phyloP scores from a whole-genome alignment of 2,888 invertebrate species.

The Mesochorus sp. region DNA sequence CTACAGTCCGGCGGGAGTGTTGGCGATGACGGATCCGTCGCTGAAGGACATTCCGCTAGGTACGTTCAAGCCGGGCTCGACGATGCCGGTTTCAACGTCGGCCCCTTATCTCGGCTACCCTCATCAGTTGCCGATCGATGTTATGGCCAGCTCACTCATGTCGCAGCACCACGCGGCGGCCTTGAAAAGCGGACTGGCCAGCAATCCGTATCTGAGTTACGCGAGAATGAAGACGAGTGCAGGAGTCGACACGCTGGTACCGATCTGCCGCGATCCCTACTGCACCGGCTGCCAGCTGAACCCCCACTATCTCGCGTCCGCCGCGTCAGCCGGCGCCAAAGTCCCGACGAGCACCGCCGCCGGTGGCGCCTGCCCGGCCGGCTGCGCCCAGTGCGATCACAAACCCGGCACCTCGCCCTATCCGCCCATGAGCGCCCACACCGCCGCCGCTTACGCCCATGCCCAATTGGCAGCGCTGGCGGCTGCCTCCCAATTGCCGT shows the following conservation, averaged over 20 bases:
- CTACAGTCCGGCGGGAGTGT: constrained; percentile 83
- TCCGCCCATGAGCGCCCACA: constrained; percentile 82
- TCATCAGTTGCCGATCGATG: constrained; percentile 88
- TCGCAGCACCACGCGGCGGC: constrained; percentile 89
- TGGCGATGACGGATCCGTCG: constrained; percentile 86
- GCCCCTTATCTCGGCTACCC: constrained; percentile 86
- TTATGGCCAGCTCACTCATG: constrained; percentile 90
- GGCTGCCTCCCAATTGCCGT: constrained; percentile 92
- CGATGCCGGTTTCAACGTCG: constrained; percentile 82
- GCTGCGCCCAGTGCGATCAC: constrained; percentile 95
- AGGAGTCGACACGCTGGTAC: constrained; percentile 87
- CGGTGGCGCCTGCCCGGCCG: constrained; percentile 91
- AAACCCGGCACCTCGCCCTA: constrained; percentile 82
- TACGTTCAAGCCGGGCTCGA: constrained; percentile 85
- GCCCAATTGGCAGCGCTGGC: constrained; percentile 91
- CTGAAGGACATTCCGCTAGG: constrained; percentile 87
- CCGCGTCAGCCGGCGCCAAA: constrained; percentile 85
- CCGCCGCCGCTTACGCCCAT: constrained; percentile 90
- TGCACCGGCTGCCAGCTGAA: constrained; percentile 95
- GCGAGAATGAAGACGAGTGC: constrained; percentile 91
- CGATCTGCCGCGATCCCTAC: constrained; percentile 94
- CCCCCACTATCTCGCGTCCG: constrained; percentile 87
- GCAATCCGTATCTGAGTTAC: constrained; percentile 93
- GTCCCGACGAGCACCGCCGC: constrained; percentile 89
- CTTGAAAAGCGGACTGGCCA: constrained; percentile 86